Evolutionary conservation across 2,113 vertebrate species (phyloP).

Genomic region (Danionella cerebrum): DNA sequence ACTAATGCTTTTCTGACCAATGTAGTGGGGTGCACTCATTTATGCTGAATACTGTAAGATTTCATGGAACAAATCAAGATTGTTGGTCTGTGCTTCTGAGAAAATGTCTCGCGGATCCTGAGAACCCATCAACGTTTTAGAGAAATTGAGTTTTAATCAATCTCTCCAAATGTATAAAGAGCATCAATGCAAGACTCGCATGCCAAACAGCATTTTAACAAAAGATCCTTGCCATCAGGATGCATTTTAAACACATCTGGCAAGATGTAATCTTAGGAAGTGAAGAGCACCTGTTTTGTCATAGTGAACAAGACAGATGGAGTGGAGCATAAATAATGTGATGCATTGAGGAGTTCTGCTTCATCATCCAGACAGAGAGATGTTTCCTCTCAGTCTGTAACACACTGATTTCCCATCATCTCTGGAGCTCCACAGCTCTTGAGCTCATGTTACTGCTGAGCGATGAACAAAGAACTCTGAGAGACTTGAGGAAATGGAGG

Average conservation of each 20-base stretch:
- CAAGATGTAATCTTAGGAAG: neutral
- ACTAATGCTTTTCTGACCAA: too few relatives aligned
- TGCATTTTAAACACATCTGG: neutral
- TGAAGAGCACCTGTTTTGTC: neutral
- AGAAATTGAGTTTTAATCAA: too few relatives aligned
- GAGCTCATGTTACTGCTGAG: slow-evolving; percentile 28
- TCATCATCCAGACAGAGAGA: neutral
- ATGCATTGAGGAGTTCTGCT: neutral
- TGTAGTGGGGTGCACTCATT: too few relatives aligned
- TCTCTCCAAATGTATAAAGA: too few relatives aligned
- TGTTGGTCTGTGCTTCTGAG: too few relatives aligned
- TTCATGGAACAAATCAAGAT: too few relatives aligned
- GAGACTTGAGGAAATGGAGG: slow-evolving; percentile 30
- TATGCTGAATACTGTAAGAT: too few relatives aligned
- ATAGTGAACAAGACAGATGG: neutral
- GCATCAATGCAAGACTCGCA: too few relatives aligned
- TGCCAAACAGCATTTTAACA: neutral
- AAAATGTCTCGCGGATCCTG: too few relatives aligned
- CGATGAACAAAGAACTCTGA: slow-evolving; percentile 14
- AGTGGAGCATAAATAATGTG: neutral
- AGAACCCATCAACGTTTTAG: too few relatives aligned
- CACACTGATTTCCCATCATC: slow-evolving; percentile 24
- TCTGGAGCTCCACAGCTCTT: neutral
- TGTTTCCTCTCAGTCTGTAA: slow-evolving; percentile 27
- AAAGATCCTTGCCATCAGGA: neutral